phyloP scores from a whole-genome alignment of 2,797 vertebrate genomes.

The Onychomys leucogaster region DNA sequence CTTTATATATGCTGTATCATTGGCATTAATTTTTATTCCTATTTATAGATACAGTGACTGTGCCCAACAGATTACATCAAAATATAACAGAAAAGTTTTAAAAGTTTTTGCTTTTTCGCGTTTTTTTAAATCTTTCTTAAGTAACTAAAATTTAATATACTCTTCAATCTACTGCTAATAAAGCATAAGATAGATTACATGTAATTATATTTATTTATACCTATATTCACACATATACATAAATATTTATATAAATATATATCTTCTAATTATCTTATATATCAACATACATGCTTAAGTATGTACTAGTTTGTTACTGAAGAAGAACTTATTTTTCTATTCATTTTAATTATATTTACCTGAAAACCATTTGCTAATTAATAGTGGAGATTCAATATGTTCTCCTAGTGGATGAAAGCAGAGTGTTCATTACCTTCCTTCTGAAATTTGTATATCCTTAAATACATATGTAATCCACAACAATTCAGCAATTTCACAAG shows the following conservation, averaged over 20 bases:
- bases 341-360: background rate
- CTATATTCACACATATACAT: too few relatives aligned
- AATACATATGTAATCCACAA: background rate
- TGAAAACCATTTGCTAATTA: background rate
- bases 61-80: background rate
- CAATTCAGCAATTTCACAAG: background rate
- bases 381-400: background rate
- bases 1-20: constrained; percentile 11
- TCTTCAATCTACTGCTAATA: background rate
- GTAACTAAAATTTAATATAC: constrained; percentile 17
- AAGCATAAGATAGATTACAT: background rate
- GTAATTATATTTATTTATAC: background rate
- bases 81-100: background rate
- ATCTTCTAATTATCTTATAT: rapidly evolving
- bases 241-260: background rate
- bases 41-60: background rate
- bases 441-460: background rate
- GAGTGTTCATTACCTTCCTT: background rate
- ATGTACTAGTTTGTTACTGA: background rate
- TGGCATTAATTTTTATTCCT: constrained; percentile 51
- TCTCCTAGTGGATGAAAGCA: background rate
- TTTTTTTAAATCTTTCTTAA: background rate
- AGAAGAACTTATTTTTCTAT: background rate
- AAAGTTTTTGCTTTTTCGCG: background rate
- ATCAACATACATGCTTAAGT: background rate